Conservation (phyloP, 2,113 vertebrate genomes). For the Stigmatopora argus region DNA sequence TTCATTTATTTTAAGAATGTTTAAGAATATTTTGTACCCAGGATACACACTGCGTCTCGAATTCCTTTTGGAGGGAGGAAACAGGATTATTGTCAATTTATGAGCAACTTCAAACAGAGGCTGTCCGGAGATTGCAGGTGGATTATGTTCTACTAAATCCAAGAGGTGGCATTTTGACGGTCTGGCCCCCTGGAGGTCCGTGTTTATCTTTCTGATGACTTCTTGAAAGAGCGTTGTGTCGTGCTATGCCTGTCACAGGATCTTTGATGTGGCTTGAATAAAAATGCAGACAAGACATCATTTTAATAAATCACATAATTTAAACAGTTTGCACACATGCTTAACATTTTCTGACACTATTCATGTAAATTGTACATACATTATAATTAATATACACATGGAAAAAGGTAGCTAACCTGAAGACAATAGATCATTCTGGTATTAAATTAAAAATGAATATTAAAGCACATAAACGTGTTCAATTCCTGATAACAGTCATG, state of each 20-base stretch:
- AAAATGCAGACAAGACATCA: not conserved
- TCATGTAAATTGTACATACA: not conserved
- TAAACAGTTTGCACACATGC: not conserved
- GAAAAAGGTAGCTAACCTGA: not conserved
- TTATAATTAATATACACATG: not conserved
- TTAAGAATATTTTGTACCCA: conserved; percentile 9
- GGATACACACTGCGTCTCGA: not conserved
- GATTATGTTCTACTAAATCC: conserved; percentile 46
- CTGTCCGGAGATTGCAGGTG: conserved; percentile 36
- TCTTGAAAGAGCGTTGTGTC: not conserved
- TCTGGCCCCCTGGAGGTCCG: conserved; percentile 38
- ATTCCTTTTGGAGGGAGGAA: conserved; percentile 29
- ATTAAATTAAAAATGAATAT: not conserved
- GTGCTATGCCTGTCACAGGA: conserved; percentile 8
- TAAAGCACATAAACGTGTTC: not conserved
- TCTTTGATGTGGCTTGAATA: not conserved
- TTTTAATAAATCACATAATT: not conserved
- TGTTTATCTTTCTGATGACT: conserved; percentile 42
- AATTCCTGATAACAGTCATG: not conserved
- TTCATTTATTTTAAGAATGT: conserved; percentile 5
- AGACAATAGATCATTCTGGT: not conserved
- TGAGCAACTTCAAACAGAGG: conserved; percentile 25
- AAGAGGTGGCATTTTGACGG: conserved; percentile 52
- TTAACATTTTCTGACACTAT: not conserved
- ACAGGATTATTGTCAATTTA: conserved; percentile 41